A percentile compares a stretch with the other conserved stretches of the same genome.
phyloP scores from a whole-genome alignment of 2,113 vertebrate genomes.

The Asarcornis scutulata region DNA sequence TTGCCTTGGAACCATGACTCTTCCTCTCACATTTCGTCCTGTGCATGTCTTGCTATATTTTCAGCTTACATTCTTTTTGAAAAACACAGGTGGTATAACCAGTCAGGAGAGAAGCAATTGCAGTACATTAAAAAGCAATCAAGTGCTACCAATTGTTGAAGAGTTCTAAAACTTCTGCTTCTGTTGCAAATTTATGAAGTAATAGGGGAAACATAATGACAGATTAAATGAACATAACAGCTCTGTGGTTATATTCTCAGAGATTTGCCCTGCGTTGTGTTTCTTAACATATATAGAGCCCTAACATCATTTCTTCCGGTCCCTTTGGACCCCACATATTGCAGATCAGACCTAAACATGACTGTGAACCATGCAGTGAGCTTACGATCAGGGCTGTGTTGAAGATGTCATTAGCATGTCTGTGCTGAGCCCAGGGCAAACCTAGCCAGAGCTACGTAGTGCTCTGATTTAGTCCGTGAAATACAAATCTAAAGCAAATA shows the following conservation, averaged over 20 bases:
- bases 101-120: neutral
- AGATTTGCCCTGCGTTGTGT: neutral
- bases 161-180: neutral
- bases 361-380: fast-evolving
- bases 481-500: neutral
- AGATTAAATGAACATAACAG: neutral
- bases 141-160: neutral
- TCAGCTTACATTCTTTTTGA: neutral
- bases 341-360: neutral
- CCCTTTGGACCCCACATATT: fast-evolving
- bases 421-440: neutral
- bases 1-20: neutral
- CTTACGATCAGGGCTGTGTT: fast-evolving
- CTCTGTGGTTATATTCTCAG: neutral
- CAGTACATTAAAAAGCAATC: neutral
- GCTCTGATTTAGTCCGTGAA: fast-evolving
- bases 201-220: neutral
- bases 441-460: neutral
- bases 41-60: neutral
- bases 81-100: neutral
- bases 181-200: neutral
- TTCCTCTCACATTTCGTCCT: neutral
- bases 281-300: neutral
- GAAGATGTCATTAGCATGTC: neutral
- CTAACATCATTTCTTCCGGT: neutral